phyloP scores from a whole-genome alignment of 2,888 invertebrate species.

The Brassicogethes aeneus region DNA sequence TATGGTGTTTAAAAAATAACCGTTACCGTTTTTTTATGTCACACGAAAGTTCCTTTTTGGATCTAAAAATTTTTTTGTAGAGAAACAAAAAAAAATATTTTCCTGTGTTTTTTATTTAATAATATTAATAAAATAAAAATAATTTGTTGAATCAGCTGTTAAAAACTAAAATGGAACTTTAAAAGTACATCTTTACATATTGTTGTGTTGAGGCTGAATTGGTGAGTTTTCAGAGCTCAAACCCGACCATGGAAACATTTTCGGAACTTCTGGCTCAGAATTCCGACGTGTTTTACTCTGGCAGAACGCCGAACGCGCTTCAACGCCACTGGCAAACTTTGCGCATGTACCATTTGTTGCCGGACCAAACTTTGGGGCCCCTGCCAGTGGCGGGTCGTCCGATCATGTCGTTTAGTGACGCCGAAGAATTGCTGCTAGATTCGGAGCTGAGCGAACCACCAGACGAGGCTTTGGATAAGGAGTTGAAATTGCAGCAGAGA shows the following conservation, averaged over 20 bases:
- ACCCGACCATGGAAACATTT: slow-evolving; percentile 68
- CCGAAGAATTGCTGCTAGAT: slow-evolving; percentile 82
- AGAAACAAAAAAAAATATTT: too few species aligned
- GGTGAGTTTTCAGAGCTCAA: slow-evolving; percentile 51
- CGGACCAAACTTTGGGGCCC: slow-evolving; percentile 69
- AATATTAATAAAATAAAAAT: slow-evolving; percentile 2
- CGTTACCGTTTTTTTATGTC: too few species aligned
- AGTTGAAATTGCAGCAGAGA: slow-evolving; percentile 63
- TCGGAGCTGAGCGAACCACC: slow-evolving; percentile 71
- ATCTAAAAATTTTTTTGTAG: too few species aligned
- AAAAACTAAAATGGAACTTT: too few species aligned
- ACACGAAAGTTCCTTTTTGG: too few species aligned
- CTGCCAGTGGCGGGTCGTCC: slow-evolving; percentile 32
- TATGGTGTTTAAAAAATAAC: too few species aligned
- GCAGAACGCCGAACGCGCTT: slow-evolving; percentile 77
- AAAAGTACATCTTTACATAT: too few species aligned
- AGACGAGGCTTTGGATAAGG: slow-evolving; percentile 74
- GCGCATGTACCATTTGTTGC: slow-evolving; percentile 83
- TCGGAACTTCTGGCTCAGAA: slow-evolving; percentile 77
- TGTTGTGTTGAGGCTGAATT: too few species aligned
- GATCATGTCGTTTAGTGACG: slow-evolving; percentile 77
- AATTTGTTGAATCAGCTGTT: too few species aligned
- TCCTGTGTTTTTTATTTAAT: too few species aligned
- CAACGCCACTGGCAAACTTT: slow-evolving; percentile 87
- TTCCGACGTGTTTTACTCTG: slow-evolving; percentile 77